Evolutionary conservation across 2,888 invertebrate genomes (phyloP), one percentile per base, ranked within the genome.

Genomic region (Mesorhabditis belari): DNA sequence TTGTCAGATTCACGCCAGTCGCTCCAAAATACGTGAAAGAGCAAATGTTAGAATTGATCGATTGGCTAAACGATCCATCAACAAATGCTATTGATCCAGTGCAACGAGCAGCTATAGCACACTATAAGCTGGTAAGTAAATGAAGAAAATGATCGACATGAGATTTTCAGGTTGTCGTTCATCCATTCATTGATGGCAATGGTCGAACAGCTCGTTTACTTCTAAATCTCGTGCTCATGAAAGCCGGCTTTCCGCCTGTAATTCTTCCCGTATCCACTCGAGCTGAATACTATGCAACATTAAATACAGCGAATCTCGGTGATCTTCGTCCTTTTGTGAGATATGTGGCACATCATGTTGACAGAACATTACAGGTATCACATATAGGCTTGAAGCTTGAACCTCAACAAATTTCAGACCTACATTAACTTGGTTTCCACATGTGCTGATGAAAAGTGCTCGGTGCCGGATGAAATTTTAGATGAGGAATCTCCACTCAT

Each of bases 151-250:
- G 9, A 19, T 51, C 19, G 21, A 19, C 9, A 9, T 19, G 19
- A 51, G 21, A 19, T 61, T 58, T 58, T 56, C 28, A 73, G 73
- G 74, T 96, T 0, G 90, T 90, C 81, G 93, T 96, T 72, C 96
- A 96, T 84, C 96, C 96, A 0, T 96, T 96, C 83, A 87, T 89
- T 3, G 95, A 96, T 82, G 95, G 96, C 55, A 96, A 96, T 80
- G 96, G 95, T 0, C 87, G 96, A 78, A 95, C 95, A 0, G 92
- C 93, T 17, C 86, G 96, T 27, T 85, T 96, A 25, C 86, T 96
- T 2, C 95, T 96, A 94, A 96, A 96, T 83, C 87, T 93, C 73
- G 87, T 96, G 67, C 86, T 96, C 29, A 90, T 96, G 90, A 82
- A 90, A 82, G 90, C 91, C 1, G 94, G 95, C 0, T 96, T 90